Evolutionary conservation across 2,797 vertebrate species (phyloP), one percentile per base, ranked within the genome.

Genomic region (Lepidocolaptes lacrymiger): DNA sequence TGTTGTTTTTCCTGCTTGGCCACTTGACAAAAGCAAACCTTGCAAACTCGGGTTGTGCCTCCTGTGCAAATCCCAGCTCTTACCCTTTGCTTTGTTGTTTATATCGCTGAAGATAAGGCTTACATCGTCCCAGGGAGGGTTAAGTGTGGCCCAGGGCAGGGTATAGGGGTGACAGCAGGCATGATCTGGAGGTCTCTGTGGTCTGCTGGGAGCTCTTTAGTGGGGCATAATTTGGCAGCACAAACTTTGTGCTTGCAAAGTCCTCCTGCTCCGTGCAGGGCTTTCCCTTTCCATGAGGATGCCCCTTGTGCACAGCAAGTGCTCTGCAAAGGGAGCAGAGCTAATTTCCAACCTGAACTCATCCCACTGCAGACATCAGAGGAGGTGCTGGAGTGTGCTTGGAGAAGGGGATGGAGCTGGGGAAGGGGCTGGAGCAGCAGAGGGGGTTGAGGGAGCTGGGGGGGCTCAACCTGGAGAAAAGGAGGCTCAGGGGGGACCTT

Each of bases 91-190:
- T 15, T 82, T 66, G 63, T 56, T 0, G 0, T 51, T 81, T 68
- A 37, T n/a, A 46, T 48, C 62, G 21, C 22, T 43, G 19, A 37
- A 9, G 58, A 28, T 68, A 73, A 48, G 19, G 14, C 8, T 41
- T 24, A 26, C 13, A 27, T n/a, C 0, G 1, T 16, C 37, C 20
- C 1, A 0, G 62, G 5, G 22, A 24, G 15, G 49, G 14, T 26
- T 41, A 69, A 36, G n/a, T 41, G 44, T 0, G 0, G 46, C 49
- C 83, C 32, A 26, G 23, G 37, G 14, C 41, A 72, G 34, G 49
- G 59, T 2, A 8, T 0, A 36, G 32, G 14, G 36, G 27, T 37
- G 44, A 75, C 81, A 75, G 37, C 19, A 89, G 81, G 44, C 49
- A 14, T 0, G 0, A 48, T 32, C 18, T n/a, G 69, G 37, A 61